Base-by-base conservation (phyloP, 2,797 vertebrate species). In the Philypnodon macrostomus region DNA sequence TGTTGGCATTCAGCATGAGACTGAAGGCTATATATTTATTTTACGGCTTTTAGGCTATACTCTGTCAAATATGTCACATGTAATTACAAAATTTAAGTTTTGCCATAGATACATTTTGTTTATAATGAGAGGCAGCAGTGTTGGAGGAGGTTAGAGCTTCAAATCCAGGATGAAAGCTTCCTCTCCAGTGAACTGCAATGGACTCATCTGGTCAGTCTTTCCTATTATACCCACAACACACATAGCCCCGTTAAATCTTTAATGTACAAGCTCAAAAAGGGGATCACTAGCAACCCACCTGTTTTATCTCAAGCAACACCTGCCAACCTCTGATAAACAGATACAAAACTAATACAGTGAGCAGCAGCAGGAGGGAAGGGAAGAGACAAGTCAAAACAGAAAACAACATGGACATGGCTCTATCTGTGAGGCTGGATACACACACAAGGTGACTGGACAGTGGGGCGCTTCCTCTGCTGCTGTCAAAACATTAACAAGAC, bases 181-280 rank as follows among this genome's bases (percentile, higher is more conserved):
- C 69, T 73, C 73, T 77, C 63, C 68, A 64, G 0, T 74, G 73
- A 78, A 67, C 66, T 66, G 63, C 42, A 54, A 58, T 70, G 49
- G 72, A 57, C 70, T 75, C 73, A 81, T 81, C 66, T 87, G 75
- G 64, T 52, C 41, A 19, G 63, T 62, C 42, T 58, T 51, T 30
- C 15, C 45, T 47, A 42, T 51, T 0, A 41, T 31, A 45, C 10
- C 9, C 13, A 29, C n/a, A n/a, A n/a, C n/a, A n/a, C n/a, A n/a
- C n/a, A n/a, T n/a, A n/a, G 4, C 41, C 33, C 13, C 33, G 17
- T 24, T 55, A n/a, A 47, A 37, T 65, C 26, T 54, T 65, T 39
- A 16, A 32, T 62, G 50, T 47, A 29, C 15, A 31, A 40, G 41
- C 32, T 57, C 41, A 51, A 29, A 42, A 30, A 51, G 33, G 58